These are phyloP conservation scores for Sebastes itinus DNA, from an alignment of 2,797 vertebrate genomes.

Conservation along the genomic window DNA sequence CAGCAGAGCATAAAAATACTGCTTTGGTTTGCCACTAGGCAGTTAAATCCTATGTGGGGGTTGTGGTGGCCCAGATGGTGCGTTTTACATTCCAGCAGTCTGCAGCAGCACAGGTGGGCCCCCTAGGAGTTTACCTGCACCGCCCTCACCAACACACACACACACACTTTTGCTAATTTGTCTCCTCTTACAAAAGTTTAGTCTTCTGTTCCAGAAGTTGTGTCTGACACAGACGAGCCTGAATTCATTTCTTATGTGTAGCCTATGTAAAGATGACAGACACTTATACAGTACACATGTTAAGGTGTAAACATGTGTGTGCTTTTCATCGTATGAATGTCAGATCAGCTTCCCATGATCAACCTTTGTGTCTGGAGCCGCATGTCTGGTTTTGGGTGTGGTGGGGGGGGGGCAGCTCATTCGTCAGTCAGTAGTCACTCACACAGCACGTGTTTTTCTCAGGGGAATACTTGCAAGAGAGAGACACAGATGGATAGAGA, in stretches of 20 bases:
- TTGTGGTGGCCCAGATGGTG: constrained; percentile 44
- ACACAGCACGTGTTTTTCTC: background rate
- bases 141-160: background rate
- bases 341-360: constrained; percentile 5
- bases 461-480: constrained; percentile 3
- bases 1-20: constrained; percentile 22
- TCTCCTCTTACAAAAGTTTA: constrained; percentile 6
- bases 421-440: too few relatives aligned
- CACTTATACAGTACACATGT: background rate
- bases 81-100: constrained; percentile 35
- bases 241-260: background rate
- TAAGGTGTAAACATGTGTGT: background rate
- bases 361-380: background rate
- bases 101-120: constrained; percentile 24
- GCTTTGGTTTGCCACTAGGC: constrained; percentile 16
- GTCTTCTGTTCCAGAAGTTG: background rate
- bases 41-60: background rate
- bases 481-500: background rate
- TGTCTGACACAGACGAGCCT: background rate
- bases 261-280: background rate
- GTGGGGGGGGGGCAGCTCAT: background rate
- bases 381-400: background rate
- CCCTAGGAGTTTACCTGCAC: constrained; percentile 18
- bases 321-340: background rate
- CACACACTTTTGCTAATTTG: background rate